Percentiles rank a stretch among this genome's conserved stretches.
Evolutionary conservation across 2,888 invertebrate genomes (phyloP).

Genomic region (Rapana venosa): DNA sequence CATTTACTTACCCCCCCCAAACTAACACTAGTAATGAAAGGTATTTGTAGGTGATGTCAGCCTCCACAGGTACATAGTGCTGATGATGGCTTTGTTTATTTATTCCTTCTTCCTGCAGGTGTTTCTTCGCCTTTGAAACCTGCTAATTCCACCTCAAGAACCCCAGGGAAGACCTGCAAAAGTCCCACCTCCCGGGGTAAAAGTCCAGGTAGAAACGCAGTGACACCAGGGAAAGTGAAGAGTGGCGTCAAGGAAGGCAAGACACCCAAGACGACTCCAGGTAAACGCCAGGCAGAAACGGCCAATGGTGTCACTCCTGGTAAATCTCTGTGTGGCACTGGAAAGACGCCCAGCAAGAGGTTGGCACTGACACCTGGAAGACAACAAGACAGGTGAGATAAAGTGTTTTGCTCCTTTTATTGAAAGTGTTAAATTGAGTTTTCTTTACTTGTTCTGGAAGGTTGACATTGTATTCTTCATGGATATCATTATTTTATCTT

Average conservation of each 20-base stretch:
- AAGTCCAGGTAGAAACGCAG: slow-evolving; percentile 60
- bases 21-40: too few species aligned
- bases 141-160: slow-evolving; percentile 39
- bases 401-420: not conserved
- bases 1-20: too few species aligned
- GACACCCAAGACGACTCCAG: slow-evolving; percentile 57
- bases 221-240: slow-evolving; percentile 45
- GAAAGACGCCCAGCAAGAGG: slow-evolving; percentile 50
- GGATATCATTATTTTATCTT: too few species aligned
- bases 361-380: slow-evolving; percentile 50
- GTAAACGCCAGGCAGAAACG: slow-evolving; percentile 50
- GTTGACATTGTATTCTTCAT: too few species aligned
- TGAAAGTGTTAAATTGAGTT: too few species aligned
- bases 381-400: slow-evolving; percentile 51
- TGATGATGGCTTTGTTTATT: not conserved
- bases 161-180: slow-evolving; percentile 57
- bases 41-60: too few species aligned
- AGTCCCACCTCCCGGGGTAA: slow-evolving; percentile 51
- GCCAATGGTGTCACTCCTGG: slow-evolving; percentile 54
- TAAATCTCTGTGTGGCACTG: slow-evolving; percentile 47
- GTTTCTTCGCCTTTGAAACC: slow-evolving; percentile 43
- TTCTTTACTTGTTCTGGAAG: too few species aligned
- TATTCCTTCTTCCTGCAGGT: slow-evolving; percentile 22
- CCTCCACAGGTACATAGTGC: too few species aligned
- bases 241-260: slow-evolving; percentile 45